Evolutionary conservation across 2,888 invertebrate genomes (phyloP).

Genomic region (Suillia variegata): DNA sequence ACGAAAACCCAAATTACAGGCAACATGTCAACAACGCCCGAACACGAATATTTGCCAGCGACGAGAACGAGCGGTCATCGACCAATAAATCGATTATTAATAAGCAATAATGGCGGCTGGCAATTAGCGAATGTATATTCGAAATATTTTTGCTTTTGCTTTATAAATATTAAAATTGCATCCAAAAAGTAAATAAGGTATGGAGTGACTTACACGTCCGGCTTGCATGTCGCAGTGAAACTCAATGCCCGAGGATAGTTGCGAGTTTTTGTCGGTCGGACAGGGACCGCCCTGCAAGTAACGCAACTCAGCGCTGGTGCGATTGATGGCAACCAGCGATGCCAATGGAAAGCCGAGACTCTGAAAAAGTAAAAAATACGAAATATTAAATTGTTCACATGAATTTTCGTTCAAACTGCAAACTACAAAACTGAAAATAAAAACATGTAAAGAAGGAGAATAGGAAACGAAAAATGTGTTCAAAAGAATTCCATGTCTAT

Average conservation of each 20-base stretch:
- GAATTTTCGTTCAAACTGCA: neutral
- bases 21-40: constrained; percentile 28
- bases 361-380: constrained; percentile 42
- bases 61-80: neutral
- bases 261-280: constrained; percentile 42
- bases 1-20: constrained; percentile 28
- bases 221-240: constrained; percentile 55
- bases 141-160: no score
- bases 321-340: constrained; percentile 45
- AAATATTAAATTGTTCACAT: no score
- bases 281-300: constrained; percentile 54
- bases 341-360: constrained; percentile 57
- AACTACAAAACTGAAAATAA: neutral
- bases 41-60: constrained; percentile 4
- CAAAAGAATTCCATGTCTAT: no score
- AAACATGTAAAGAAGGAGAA: no score
- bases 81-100: constrained; percentile 12
- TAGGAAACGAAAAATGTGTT: neutral
- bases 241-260: constrained; percentile 51
- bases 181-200: neutral
- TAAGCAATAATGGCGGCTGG: constrained; percentile 4
- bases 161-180: no score
- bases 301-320: constrained; percentile 49
- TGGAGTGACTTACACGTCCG: constrained; percentile 51
- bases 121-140: neutral